Conservation (phyloP, 2,888 invertebrate genomes). For the Gisinianus flammeolus region DNA sequence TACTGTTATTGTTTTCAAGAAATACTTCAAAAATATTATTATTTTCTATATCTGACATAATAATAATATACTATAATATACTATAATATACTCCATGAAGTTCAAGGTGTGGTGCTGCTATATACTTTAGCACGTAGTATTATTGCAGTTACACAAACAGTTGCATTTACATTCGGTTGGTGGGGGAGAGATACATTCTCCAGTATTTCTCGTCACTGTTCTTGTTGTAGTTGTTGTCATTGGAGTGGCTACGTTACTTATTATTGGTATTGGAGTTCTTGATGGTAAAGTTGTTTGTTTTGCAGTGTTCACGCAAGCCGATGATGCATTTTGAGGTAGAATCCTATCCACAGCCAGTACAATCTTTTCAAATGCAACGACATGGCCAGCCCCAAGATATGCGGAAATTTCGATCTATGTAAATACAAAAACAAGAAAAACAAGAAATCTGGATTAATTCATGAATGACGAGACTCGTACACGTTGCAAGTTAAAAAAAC, state of each 20-base stretch:
- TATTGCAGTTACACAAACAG: conserved; percentile 36
- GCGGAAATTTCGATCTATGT: conserved; percentile 29
- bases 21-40: no score
- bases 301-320: conserved; percentile 2
- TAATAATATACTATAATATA: no score
- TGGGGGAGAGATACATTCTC: conserved; percentile 1
- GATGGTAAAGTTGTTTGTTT: not conserved
- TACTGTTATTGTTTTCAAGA: no score
- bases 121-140: no score
- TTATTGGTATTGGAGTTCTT: not conserved
- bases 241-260: not conserved
- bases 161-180: conserved; percentile 38
- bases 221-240: not conserved
- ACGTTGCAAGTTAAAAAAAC: not conserved
- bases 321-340: conserved; percentile 13
- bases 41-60: no score
- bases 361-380: conserved; percentile 29
- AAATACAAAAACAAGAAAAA: not conserved
- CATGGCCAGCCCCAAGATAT: conserved; percentile 21
- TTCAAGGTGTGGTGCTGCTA: not conserved
- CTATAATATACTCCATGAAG: no score
- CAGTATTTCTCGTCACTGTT: not conserved
- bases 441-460: not conserved
- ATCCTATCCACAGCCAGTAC: conserved; percentile 29
- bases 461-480: not conserved